Evolutionary conservation across 2,113 vertebrate genomes (phyloP).

Genomic region (Prochilodus magdalenae): DNA sequence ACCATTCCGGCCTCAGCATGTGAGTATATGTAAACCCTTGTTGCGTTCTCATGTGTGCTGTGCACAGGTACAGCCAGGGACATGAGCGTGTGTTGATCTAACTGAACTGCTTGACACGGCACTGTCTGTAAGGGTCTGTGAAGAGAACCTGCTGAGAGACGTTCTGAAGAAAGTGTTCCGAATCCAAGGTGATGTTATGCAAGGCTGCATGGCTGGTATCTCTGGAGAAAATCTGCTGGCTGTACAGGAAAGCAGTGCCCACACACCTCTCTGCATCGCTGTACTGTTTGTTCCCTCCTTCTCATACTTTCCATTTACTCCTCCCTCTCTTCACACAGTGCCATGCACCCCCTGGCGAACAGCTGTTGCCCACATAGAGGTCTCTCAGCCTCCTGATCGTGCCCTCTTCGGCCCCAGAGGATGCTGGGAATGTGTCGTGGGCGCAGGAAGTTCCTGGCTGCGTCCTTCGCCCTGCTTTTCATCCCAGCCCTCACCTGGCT

Average conservation of each 20-base stretch:
- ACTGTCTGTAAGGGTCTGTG: not conserved
- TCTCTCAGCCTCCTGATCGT: slow-evolving; percentile 73
- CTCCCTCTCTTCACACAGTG: slow-evolving; percentile 70
- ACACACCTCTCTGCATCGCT: not conserved
- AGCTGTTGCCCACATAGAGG: slow-evolving; percentile 84
- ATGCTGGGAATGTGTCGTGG: slow-evolving; percentile 99
- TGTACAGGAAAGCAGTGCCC: not conserved
- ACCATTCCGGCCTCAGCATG: too few species aligned
- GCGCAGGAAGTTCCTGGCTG: slow-evolving; percentile 97
- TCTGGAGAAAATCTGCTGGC: not conserved
- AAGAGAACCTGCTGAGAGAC: not conserved
- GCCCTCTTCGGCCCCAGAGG: slow-evolving; percentile 79
- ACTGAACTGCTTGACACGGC: not conserved
- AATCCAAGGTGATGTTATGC: slow-evolving; percentile 18
- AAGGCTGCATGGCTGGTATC: not conserved
- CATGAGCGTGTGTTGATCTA: not conserved
- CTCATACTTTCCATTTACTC: not conserved
- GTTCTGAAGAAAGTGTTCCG: not conserved
- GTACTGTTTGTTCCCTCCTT: not conserved
- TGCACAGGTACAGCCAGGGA: too few species aligned
- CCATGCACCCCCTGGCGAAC: slow-evolving; percentile 86
- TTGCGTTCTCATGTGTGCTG: too few species aligned
- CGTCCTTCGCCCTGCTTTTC: slow-evolving; percentile 90
- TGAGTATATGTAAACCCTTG: too few species aligned
- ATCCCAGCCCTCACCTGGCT: slow-evolving; percentile 96